phyloP scores from a whole-genome alignment of 2,113 vertebrate genomes.

The Odontesthes bonariensis region DNA sequence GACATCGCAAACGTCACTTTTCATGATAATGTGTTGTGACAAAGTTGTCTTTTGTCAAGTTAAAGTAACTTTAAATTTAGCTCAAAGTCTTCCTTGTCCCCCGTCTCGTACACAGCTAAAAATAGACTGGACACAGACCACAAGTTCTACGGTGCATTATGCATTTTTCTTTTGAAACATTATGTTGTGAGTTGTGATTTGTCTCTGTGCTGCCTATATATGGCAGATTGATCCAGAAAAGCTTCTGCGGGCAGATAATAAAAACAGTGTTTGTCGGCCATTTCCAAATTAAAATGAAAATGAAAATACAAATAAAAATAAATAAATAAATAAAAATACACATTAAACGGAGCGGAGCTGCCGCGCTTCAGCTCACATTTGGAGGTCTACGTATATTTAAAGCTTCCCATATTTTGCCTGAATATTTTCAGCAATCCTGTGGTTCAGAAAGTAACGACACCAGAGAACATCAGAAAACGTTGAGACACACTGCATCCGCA shows the following conservation, averaged over 20 bases:
- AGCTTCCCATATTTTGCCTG: neutral
- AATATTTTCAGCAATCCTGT: neutral
- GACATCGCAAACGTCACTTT: neutral
- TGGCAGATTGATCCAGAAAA: slow-evolving; percentile 46
- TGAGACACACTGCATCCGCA: neutral
- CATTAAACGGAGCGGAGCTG: slow-evolving; percentile 26
- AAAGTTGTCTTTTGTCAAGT: slow-evolving; percentile 33
- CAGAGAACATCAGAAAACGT: neutral
- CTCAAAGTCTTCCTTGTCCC: slow-evolving; percentile 28
- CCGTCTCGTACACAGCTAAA: slow-evolving; percentile 19
- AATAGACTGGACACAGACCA: slow-evolving; percentile 44
- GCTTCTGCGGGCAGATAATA: slow-evolving; percentile 35
- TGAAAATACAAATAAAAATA: too few relatives aligned
- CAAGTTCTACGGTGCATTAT: slow-evolving; percentile 22
- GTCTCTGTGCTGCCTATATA: neutral
- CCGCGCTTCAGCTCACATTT: slow-evolving; percentile 19
- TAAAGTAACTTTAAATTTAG: slow-evolving; percentile 40
- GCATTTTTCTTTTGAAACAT: slow-evolving; percentile 22
- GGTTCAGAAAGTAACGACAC: neutral
- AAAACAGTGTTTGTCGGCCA: slow-evolving; percentile 33
- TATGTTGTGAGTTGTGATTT: slow-evolving; percentile 30
- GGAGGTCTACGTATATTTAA: slow-evolving; percentile 39
- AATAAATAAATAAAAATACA: neutral
- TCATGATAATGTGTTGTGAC: neutral
- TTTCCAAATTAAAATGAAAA: neutral